Evolutionary conservation across 2,888 invertebrate species (phyloP), one percentile per base, ranked within the genome.

Genomic region (Urechis unicinctus): DNA sequence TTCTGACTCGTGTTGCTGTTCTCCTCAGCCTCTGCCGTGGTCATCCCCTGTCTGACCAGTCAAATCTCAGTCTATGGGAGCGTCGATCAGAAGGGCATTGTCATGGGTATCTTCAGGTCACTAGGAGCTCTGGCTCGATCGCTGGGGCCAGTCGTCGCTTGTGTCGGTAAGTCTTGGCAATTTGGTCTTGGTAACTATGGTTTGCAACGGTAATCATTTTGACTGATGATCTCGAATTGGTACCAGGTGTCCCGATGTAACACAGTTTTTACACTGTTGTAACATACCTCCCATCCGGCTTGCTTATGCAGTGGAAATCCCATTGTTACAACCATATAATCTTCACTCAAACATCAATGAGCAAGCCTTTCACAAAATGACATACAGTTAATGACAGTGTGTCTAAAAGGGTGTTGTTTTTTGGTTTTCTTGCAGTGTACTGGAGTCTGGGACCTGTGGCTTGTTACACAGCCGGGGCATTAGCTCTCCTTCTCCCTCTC

Each of bases 21-120:
- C 52, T 50, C 67, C 60, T 57, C 67, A 82, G 82, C 82, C 0
- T 82, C 83, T n/a, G 82, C 82, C 3, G 80, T 93, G 77, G 93
- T 95, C 30, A 95, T 97, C 25, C 94, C 97, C 13, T 93, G 92
- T 71, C 84, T 97, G 81, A 96, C 92, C 69, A 89, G 95, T 2
- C 81, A 94, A 56, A 90, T 90, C n/a, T 91, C 95, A 2, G 85
- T 85, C 61, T 86, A 88, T 73, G 88, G 89, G 4, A 85, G 74
- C 4, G 71, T 68, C 57, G 86, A 86, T 71, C 89, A 93, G 70
- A 93, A 95, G 73, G 97, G 97, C 29, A 87, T 88, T 0, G 88
- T 92, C 61, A 85, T 96, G 73, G 98, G 98, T 13, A 89, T 91
- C 62, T 91, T 96, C 72, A 84, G 97, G 58, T 95, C 96, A 1